Base-by-base conservation (phyloP, 2,888 invertebrate genomes). In the Ypsolopha sequella region DNA sequence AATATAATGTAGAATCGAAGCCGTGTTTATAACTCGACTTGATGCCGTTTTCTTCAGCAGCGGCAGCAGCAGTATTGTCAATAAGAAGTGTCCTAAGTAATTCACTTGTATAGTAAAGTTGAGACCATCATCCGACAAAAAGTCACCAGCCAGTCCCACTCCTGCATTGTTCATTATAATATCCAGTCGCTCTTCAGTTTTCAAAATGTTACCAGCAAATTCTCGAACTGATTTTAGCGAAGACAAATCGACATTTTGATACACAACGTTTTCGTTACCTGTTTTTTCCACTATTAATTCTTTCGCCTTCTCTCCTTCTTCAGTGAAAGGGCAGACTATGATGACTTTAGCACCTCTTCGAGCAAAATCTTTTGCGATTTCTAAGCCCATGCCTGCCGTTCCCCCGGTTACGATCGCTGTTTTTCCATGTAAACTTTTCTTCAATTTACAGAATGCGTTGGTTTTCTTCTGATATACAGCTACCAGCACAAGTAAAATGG, bases 41-140 rank as follows among this genome's bases (percentile, higher is more conserved):
- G 93, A 91, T 11, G 90, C 88, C 9, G 91, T 89, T n/a, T 88
- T 90, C 69, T 91, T 93, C 56, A 95, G 68, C 56, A 95, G 78
- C 78, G 94, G 95, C 59, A 95, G 90, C 38, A 98, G 88, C 38
- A 98, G 89, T 70, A 96, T 92, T 0, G 97, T 97, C 50, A 98
- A 82, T 35, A 98, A 86, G 72, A 97, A 98, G 8, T 96, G 94
- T 0, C 98, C 98, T 70, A 94, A 95, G 66, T 97, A 95, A 74
- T 98, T 98, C 3, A 96, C 95, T 48, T 94, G 96, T 93, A 97
- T 95, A 8, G 94, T 94, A 56, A 92, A 81, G 70, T 97, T 96
- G 55, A 97, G 76, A 1, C 93, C 95, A 65, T 97, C 96, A 61
- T 91, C 90, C 13, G 94, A 93, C 52, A 89, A 80, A 10, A 63